Evolutionary conservation across 2,888 invertebrate genomes (phyloP).

Genomic region (Xylota segnis): DNA sequence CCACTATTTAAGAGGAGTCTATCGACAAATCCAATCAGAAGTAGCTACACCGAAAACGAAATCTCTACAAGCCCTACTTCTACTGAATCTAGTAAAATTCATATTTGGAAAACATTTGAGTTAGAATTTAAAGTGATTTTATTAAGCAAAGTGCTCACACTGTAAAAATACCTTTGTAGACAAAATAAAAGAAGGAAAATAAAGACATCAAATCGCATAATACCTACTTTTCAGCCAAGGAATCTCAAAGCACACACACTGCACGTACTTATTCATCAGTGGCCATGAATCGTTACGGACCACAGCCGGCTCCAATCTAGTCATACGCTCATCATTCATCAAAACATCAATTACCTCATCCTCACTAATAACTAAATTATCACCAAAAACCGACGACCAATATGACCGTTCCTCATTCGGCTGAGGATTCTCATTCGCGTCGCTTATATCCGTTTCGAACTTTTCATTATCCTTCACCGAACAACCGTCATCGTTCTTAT

Average conservation of each 20-base stretch:
- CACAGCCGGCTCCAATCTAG: slow-evolving; percentile 48
- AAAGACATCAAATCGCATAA: neutral
- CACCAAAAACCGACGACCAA: slow-evolving; percentile 74
- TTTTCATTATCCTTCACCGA: slow-evolving; percentile 10
- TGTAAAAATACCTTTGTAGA: no score
- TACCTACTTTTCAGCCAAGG: slow-evolving; percentile 78
- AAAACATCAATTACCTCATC: slow-evolving; percentile 67
- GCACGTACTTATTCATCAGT: slow-evolving; percentile 65
- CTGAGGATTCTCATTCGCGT: slow-evolving; percentile 43
- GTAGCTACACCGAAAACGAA: no score
- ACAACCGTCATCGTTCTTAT: neutral
- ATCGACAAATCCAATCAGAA: no score
- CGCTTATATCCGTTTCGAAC: slow-evolving; percentile 30
- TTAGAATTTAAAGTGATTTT: no score
- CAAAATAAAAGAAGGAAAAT: neutral
- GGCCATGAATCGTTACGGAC: slow-evolving; percentile 71
- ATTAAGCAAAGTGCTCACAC: no score
- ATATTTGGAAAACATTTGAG: no score
- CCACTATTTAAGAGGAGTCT: no score
- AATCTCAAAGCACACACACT: slow-evolving; percentile 77
- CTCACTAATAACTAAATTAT: slow-evolving; percentile 70
- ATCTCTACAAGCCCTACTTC: no score
- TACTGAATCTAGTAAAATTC: no score
- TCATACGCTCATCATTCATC: slow-evolving; percentile 54
- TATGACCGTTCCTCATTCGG: slow-evolving; percentile 59